A percentile compares a stretch with the other conserved stretches of the same genome.
Evolutionary conservation across 1,140 invertebrate genomes (phyloP).

Genomic region (Calosoma granatense): DNA sequence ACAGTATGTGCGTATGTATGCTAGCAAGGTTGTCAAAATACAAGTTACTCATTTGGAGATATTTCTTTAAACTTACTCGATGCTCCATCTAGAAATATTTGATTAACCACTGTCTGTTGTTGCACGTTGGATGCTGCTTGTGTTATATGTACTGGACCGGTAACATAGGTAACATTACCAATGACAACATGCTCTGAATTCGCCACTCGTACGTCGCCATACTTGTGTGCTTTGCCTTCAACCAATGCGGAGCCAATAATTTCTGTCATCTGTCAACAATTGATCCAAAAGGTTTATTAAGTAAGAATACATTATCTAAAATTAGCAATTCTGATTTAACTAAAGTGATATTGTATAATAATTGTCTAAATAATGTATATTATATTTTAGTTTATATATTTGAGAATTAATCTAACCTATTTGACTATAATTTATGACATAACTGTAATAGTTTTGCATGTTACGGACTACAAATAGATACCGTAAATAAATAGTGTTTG

Average conservation of each 20-base stretch:
- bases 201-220: slow-evolving; percentile 31
- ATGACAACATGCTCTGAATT: slow-evolving; percentile 35
- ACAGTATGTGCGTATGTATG: too few relatives aligned
- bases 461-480: too few relatives aligned
- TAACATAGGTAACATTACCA: slow-evolving; percentile 36
- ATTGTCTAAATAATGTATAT: too few relatives aligned
- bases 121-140: slow-evolving; percentile 9
- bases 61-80: neutral
- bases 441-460: too few relatives aligned
- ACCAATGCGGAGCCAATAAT: neutral
- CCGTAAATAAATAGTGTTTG: too few relatives aligned
- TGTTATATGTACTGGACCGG: slow-evolving; percentile 35
- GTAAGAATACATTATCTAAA: too few relatives aligned
- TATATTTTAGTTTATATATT: too few relatives aligned
- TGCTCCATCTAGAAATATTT: slow-evolving; percentile 6
- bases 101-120: neutral
- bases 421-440: too few relatives aligned
- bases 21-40: neutral
- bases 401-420: too few relatives aligned
- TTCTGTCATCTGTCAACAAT: neutral
- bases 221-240: slow-evolving; percentile 10
- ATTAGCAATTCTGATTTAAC: too few relatives aligned
- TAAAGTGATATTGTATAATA: too few relatives aligned
- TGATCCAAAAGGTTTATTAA: too few relatives aligned
- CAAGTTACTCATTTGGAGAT: slow-evolving; percentile 4